These are phyloP conservation scores for Psilopogon haemacephalus DNA, from an alignment of 2,113 vertebrate genomes.

Conservation along the genomic window DNA sequence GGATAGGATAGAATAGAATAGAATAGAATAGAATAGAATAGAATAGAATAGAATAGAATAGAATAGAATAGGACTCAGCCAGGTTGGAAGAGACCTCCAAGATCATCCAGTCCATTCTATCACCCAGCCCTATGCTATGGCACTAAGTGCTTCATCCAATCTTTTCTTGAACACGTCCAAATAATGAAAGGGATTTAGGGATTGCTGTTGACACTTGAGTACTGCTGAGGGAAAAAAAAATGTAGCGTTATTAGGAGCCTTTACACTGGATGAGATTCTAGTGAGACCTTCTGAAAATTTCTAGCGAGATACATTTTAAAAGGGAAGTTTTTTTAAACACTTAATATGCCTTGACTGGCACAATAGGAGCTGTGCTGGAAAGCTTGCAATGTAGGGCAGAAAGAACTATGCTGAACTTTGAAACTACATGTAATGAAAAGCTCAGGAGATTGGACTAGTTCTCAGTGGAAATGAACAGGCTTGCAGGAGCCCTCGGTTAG, in stretches of 20 bases:
- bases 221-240: background rate
- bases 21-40: too few relatives aligned
- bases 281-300: conserved; percentile 22
- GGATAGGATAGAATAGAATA: too few relatives aligned
- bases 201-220: background rate
- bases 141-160: too few relatives aligned
- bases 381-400: conserved; percentile 39
- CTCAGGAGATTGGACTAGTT: conserved; percentile 28
- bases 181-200: background rate
- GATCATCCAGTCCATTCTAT: too few relatives aligned
- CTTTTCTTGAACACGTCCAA: too few relatives aligned
- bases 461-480: conserved; percentile 34
- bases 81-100: too few relatives aligned
- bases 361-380: conserved; percentile 17
- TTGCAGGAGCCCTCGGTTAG: conserved; percentile 4
- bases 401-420: conserved; percentile 44
- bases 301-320: background rate
- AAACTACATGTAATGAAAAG: conserved; percentile 36
- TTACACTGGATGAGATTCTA: background rate
- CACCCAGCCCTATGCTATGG: too few relatives aligned
- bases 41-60: too few relatives aligned
- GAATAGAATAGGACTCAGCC: too few relatives aligned
- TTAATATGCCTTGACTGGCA: conserved; percentile 24
- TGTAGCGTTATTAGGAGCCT: background rate
- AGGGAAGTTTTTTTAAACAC: conserved; percentile 18